These are phyloP conservation scores for Procambarus clarkii DNA, from an alignment of 1,140 invertebrate genomes.

Conservation along the genomic window DNA sequence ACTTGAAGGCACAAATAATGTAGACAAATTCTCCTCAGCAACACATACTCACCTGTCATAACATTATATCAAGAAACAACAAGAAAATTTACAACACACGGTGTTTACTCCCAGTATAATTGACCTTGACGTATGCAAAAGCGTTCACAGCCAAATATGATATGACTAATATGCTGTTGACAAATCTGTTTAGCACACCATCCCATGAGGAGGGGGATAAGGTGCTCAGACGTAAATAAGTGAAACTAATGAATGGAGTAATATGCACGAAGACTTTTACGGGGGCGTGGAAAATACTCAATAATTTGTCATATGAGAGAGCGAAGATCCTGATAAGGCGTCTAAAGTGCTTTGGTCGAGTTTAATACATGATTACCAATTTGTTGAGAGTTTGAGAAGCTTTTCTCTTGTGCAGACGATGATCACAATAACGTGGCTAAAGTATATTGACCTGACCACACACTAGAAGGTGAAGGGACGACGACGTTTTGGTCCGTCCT, in stretches of 20 bases:
- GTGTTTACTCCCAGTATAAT: neutral
- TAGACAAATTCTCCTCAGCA: neutral
- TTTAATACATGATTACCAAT: too few species aligned
- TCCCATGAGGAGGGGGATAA: neutral
- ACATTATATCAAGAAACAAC: neutral
- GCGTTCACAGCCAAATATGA: neutral
- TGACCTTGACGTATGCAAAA: neutral
- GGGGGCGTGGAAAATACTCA: too few species aligned
- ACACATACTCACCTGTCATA: neutral
- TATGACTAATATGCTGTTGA: neutral
- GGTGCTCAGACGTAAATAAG: neutral
- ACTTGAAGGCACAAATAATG: neutral
- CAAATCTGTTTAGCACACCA: neutral
- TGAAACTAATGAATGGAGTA: neutral
- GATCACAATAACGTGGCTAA: too few species aligned
- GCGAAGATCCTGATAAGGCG: too few species aligned
- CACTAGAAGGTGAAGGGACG: too few species aligned
- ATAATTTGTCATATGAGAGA: too few species aligned
- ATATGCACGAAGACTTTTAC: too few species aligned
- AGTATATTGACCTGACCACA: too few species aligned
- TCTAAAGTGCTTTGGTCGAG: too few species aligned
- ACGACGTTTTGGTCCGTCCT: too few species aligned
- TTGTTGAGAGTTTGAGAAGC: too few species aligned
- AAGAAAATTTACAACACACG: neutral
- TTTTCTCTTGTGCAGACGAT: too few species aligned